phyloP scores from a whole-genome alignment of 2,797 vertebrate genomes.

The Pantherophis alleghaniensis region DNA sequence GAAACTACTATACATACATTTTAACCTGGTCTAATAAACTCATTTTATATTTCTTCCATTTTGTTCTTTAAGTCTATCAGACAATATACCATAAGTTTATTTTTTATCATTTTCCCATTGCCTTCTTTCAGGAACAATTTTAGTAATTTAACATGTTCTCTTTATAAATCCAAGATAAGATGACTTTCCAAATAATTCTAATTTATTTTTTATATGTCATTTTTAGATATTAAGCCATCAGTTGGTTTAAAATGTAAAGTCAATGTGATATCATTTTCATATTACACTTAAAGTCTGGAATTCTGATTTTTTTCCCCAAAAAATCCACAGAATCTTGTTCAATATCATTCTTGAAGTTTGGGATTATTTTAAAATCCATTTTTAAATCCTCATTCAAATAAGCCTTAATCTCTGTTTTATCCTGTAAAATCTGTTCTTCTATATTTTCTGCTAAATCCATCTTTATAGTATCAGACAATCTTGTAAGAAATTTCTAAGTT shows the following conservation, averaged over 20 bases:
- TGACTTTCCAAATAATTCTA: not conserved
- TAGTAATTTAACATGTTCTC: too few species aligned
- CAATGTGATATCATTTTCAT: not conserved
- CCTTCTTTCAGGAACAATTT: too few species aligned
- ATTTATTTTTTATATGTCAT: not conserved
- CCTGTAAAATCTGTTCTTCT: not conserved
- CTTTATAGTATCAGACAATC: not conserved
- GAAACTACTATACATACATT: too few species aligned
- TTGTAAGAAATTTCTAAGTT: not conserved
- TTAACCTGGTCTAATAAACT: too few species aligned
- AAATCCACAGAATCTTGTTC: not conserved
- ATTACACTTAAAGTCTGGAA: not conserved
- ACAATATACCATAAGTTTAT: too few species aligned
- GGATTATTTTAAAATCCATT: not conserved
- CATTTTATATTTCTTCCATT: too few species aligned
- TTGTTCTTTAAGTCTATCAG: too few species aligned
- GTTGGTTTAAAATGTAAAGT: not conserved
- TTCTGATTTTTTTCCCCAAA: not conserved
- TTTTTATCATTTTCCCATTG: too few species aligned
- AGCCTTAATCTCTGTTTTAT: not conserved
- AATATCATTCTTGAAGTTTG: not conserved
- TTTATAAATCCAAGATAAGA: not conserved
- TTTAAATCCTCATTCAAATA: not conserved
- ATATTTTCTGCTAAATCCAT: not conserved
- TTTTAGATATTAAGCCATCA: not conserved